Evolutionary conservation across 1,140 invertebrate genomes (phyloP).

Genomic region (Oreohelix idahoensis): DNA sequence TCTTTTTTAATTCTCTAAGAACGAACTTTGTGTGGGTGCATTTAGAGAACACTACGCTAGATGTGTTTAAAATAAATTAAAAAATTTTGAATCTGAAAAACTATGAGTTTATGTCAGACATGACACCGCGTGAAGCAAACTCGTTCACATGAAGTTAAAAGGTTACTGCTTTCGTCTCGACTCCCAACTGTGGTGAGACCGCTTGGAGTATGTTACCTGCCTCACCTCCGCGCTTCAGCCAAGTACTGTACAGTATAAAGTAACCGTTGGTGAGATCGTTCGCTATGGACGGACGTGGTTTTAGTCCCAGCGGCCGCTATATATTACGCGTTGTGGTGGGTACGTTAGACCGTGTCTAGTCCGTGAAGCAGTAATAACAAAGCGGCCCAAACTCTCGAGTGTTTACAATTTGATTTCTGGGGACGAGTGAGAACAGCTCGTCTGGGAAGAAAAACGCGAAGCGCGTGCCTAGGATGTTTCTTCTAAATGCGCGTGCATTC

Average conservation of each 20-base stretch:
- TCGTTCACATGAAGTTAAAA: neutral
- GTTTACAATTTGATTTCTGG: constrained; percentile 2
- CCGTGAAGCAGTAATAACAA: neutral
- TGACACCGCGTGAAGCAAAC: neutral
- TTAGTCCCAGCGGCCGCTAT: neutral
- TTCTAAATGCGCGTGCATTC: neutral
- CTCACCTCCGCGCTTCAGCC: neutral
- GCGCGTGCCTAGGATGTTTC: constrained; percentile 13
- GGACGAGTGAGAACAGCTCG: neutral
- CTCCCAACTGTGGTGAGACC: neutral
- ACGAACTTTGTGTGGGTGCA: no score
- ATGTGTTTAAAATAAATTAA: neutral
- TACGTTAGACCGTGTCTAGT: neutral
- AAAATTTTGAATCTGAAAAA: neutral
- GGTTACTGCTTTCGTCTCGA: neutral
- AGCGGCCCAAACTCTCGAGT: neutral
- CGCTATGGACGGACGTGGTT: neutral
- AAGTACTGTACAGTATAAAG: neutral
- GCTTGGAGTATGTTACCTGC: neutral
- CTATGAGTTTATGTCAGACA: neutral
- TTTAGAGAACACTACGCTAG: no score
- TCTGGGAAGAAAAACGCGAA: neutral
- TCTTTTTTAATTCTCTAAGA: no score
- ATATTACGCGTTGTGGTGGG: neutral
- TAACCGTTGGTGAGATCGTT: neutral